Evolutionary conservation across 2,888 invertebrate species (phyloP), one percentile per base, ranked within the genome.

Genomic region (Conops quadrifasciatus): DNA sequence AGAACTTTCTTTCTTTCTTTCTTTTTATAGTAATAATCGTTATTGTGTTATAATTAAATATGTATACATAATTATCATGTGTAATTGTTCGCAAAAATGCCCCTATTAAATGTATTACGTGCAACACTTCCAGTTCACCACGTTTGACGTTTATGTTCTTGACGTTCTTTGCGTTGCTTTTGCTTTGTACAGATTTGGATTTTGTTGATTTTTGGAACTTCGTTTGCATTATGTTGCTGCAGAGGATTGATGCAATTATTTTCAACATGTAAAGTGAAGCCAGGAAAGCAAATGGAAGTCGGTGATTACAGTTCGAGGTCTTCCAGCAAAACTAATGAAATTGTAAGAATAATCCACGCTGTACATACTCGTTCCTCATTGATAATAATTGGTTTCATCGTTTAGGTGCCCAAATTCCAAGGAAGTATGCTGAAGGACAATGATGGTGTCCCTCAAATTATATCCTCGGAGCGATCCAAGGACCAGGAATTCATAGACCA

Each of bases 401-500:
- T 49, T 28, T 62, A 62, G n/a, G 24, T 45, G 47, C 56, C 43
- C 26, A 67, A 58, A 47, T 67, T 60, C 47, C 7, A 19, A 30
- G 19, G 1, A 59, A 60, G 60, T 16, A 59, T 68, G 60, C 59
- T 68, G 1, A 68, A 60, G 49, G 60, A 51, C 7, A 30, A 28
- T n/a, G 56, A 19, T 21, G 30, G 21, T 2, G 7, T 68, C 30
- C 21, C 49, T 1, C 53, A 71, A 2, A 72, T 77, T 63, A 73
- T 75, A 19, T 36, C 36, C 36, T 36, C 36, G 36, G 36, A 36
- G 70, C 73, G 72, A 21, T 72, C 75, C 63, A 77, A 79, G 43
- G 81, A 81, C 9, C 78, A 80, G 36, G 82, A 84, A 78, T 85
- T 80, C 75, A 85, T 86, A 71, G 86, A 86, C 72, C 85, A 85